Evolutionary conservation across 1,140 invertebrate genomes (phyloP).

Genomic region (Anagrus nilaparvatae): DNA sequence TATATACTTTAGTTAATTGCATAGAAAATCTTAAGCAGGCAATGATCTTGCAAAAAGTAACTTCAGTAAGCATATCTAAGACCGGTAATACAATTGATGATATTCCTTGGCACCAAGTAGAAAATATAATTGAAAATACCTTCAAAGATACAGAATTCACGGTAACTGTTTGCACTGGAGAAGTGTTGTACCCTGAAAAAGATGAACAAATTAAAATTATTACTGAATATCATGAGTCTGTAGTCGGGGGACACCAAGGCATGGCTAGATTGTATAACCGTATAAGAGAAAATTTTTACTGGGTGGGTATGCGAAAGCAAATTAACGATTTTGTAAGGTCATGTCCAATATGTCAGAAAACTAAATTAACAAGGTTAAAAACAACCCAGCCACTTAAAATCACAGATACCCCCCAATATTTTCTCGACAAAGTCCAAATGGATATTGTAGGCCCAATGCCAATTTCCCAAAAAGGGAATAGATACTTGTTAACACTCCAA

Average conservation of each 20-base stretch:
- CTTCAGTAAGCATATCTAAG: neutral
- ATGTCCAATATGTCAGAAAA: conserved; percentile 17
- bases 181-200: neutral
- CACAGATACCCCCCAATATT: conserved; percentile 4
- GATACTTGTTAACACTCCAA: conserved; percentile 6
- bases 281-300: conserved; percentile 6
- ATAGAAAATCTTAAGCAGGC: conserved; percentile 6
- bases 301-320: neutral
- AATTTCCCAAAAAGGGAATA: neutral
- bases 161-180: neutral
- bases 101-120: neutral
- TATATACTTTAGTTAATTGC: neutral
- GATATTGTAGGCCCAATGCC: conserved; percentile 7
- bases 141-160: conserved; percentile 7
- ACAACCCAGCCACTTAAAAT: conserved; percentile 7
- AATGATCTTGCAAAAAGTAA: too few relatives aligned
- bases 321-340: conserved; percentile 8
- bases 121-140: neutral
- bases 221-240: conserved; percentile 26
- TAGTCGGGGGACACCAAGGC: conserved; percentile 27
- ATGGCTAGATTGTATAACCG: conserved; percentile 26
- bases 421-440: conserved; percentile 7
- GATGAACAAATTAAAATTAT: conserved; percentile 26
- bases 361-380: conserved; percentile 3
- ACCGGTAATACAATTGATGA: neutral